Conservation (phyloP, 2,113 vertebrate species). For the Thymallus thymallus region DNA sequence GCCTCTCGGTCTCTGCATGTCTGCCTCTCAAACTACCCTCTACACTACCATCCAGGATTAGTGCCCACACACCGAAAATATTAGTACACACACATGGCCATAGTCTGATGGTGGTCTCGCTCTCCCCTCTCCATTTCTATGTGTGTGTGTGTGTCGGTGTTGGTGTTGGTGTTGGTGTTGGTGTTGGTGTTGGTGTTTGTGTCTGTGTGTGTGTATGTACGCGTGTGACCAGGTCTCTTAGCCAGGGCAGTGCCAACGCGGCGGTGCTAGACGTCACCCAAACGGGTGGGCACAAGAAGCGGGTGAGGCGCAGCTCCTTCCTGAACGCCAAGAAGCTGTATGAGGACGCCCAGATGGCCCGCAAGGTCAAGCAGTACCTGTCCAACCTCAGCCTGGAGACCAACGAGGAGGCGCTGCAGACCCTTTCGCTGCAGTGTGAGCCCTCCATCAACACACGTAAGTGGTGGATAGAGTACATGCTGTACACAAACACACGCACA, state of each 20-base stretch:
- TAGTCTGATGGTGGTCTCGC: not conserved
- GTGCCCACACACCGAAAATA: slow-evolving; percentile 1
- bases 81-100: not conserved
- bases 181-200: not conserved
- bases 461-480: slow-evolving; percentile 34
- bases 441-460: slow-evolving; percentile 92
- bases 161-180: not conserved
- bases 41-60: slow-evolving; percentile 5
- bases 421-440: slow-evolving; percentile 90
- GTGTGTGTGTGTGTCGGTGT: not conserved
- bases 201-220: not conserved
- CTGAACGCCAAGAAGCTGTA: slow-evolving; percentile 98
- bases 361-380: slow-evolving; percentile 95
- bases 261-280: slow-evolving; percentile 92
- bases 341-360: slow-evolving; percentile 97
- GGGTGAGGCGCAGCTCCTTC: slow-evolving; percentile 96
- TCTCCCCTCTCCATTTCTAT: slow-evolving; percentile 12
- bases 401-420: slow-evolving; percentile 95
- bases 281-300: slow-evolving; percentile 93
- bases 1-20: slow-evolving; percentile 65
- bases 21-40: slow-evolving; percentile 23
- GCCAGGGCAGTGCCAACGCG: slow-evolving; percentile 92
- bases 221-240: slow-evolving; percentile 82
- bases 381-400: slow-evolving; percentile 90
- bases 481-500: not conserved